These are phyloP conservation scores for Oligia latruncula DNA, from an alignment of 2,888 invertebrate genomes.

Conservation along the genomic window DNA sequence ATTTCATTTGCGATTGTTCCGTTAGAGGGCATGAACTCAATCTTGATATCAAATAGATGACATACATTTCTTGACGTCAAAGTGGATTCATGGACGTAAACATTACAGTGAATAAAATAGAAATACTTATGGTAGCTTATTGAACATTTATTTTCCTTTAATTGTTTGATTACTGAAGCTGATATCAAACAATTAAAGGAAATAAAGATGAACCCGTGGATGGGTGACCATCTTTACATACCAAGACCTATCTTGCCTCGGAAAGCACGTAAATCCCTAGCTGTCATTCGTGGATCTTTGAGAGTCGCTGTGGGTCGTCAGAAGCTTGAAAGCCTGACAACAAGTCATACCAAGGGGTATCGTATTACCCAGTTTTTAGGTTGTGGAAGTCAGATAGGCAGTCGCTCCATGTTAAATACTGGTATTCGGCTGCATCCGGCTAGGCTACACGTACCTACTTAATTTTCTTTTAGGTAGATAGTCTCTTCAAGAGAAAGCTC, in stretches of 20 bases:
- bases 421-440: background rate
- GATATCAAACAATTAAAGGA: background rate
- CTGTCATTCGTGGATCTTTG: too few relatives aligned
- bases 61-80: slow-evolving; percentile 29
- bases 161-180: background rate
- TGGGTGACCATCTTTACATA: background rate
- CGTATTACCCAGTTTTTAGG: background rate
- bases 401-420: background rate
- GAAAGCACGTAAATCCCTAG: too few relatives aligned
- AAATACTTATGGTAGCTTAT: background rate
- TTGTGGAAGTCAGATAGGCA: background rate
- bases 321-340: background rate
- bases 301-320: too few relatives aligned
- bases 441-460: too few relatives aligned
- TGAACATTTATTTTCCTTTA: background rate
- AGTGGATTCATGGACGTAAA: slow-evolving; percentile 21
- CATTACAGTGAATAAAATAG: slow-evolving; percentile 1
- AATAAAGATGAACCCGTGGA: background rate
- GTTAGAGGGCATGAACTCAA: slow-evolving; percentile 61
- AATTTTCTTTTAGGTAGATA: background rate
- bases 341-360: background rate
- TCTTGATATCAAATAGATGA: slow-evolving; percentile 45
- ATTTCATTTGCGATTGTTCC: slow-evolving; percentile 80
- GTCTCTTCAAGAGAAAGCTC: slow-evolving; percentile 7
- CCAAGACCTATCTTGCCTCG: too few relatives aligned